A percentile compares a stretch with the other conserved stretches of the same genome.
These are phyloP conservation scores for Herpetotheres cachinnans DNA, from an alignment of 2,113 vertebrate species.

Conservation along the genomic window DNA sequence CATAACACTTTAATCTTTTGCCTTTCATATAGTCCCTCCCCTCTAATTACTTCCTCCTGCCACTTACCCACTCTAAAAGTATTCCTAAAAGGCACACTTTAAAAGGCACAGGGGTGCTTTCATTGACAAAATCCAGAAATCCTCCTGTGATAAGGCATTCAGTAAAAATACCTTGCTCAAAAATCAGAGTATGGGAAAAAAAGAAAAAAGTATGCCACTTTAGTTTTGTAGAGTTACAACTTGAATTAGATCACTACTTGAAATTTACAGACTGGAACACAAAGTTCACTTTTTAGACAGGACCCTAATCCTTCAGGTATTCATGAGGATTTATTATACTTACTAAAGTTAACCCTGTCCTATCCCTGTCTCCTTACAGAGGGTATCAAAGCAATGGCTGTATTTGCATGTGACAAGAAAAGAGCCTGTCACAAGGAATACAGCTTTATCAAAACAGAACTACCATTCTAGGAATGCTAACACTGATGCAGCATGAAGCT, in stretches of 20 bases:
- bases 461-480: not conserved
- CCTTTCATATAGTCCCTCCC: not conserved
- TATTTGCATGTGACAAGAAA: not conserved
- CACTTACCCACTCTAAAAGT: not conserved
- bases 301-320: not conserved
- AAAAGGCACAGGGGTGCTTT: slow-evolving; percentile 21
- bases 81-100: no score
- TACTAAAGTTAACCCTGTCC: not conserved
- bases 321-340: not conserved
- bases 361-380: not conserved
- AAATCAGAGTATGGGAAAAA: not conserved
- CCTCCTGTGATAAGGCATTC: not conserved
- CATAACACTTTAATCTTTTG: slow-evolving; percentile 46
- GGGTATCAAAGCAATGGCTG: not conserved
- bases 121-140: slow-evolving; percentile 17
- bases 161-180: not conserved
- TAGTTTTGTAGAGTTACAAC: not conserved
- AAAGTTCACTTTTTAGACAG: not conserved
- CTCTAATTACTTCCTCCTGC: slow-evolving; percentile 4
- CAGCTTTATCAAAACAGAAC: not conserved
- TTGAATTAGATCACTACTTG: not conserved
- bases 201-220: not conserved
- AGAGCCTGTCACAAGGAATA: not conserved
- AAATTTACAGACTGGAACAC: not conserved
- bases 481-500: not conserved